Percentiles rank a stretch among this genome's conserved stretches.
Evolutionary conservation across 1,140 invertebrate species (phyloP).

Genomic region (Sesamia nonagrioides): DNA sequence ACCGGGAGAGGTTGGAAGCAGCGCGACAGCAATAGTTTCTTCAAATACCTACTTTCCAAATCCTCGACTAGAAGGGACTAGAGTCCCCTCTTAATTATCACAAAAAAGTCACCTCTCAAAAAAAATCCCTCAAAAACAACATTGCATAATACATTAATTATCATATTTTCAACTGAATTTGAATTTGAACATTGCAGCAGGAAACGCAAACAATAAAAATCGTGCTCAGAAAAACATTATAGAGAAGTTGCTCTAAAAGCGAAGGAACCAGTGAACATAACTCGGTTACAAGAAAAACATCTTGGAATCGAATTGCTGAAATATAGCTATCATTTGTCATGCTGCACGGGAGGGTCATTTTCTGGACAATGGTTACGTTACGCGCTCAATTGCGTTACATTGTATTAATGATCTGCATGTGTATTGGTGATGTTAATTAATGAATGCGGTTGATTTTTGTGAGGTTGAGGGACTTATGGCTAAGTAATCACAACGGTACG

Average conservation of each 20-base stretch:
- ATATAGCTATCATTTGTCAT: slow-evolving; percentile 26
- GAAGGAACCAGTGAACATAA: slow-evolving; percentile 3
- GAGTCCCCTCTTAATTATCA: no score
- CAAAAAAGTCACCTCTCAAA: no score
- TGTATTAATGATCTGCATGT: slow-evolving; percentile 19
- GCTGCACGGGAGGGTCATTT: not conserved
- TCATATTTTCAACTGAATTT: no score
- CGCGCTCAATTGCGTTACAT: slow-evolving; percentile 4
- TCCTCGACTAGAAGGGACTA: no score
- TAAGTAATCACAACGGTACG: no score
- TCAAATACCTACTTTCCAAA: no score
- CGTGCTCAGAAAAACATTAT: not conserved
- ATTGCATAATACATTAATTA: no score
- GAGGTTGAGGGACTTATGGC: no score
- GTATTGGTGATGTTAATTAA: not conserved
- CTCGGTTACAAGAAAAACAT: slow-evolving; percentile 31
- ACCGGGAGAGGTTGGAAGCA: no score
- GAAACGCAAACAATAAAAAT: not conserved
- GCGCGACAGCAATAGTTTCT: no score
- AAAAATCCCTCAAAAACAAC: no score
- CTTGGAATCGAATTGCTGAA: slow-evolving; percentile 16
- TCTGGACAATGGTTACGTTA: slow-evolving; percentile 33
- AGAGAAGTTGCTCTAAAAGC: not conserved
- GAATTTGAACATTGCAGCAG: not conserved
- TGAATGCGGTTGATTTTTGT: not conserved